These are phyloP conservation scores for Eospalax fontanierii DNA, from an alignment of 2,797 vertebrate species.

Conservation along the genomic window DNA sequence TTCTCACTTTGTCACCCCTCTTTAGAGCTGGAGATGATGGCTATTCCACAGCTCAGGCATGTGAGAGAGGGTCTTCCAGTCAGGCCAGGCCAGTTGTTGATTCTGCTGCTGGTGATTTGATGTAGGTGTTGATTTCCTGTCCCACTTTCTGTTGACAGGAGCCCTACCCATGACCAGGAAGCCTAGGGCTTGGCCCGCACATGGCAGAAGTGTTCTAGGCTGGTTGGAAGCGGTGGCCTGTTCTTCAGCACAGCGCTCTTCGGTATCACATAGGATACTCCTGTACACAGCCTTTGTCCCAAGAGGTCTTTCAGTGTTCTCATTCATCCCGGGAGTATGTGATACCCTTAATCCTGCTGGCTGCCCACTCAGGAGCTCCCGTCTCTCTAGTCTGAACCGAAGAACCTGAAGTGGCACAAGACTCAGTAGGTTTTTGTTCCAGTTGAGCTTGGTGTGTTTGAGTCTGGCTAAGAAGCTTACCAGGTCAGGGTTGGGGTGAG, in stretches of 20 bases:
- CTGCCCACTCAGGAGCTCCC: background rate
- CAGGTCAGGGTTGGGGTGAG: background rate
- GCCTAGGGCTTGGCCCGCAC: background rate
- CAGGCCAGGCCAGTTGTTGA: background rate
- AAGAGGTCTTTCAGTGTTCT: background rate
- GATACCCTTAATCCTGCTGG: background rate
- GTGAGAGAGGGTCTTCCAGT: background rate
- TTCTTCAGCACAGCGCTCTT: no score
- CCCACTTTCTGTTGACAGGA: background rate
- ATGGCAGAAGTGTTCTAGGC: background rate
- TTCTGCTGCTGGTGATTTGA: background rate
- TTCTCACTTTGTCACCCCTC: background rate
- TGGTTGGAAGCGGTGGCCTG: background rate
- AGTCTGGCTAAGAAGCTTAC: background rate
- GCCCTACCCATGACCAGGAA: background rate
- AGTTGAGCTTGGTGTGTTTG: background rate
- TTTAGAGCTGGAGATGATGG: background rate
- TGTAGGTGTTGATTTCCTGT: background rate
- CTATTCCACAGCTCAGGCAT: background rate
- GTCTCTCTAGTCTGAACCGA: background rate
- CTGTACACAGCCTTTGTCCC: background rate
- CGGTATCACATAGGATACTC: accelerated
- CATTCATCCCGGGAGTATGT: background rate
- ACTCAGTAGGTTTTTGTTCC: background rate
- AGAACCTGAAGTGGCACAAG: background rate